Evolutionary conservation across 2,113 vertebrate genomes (phyloP).

Genomic region (Alces alces): DNA sequence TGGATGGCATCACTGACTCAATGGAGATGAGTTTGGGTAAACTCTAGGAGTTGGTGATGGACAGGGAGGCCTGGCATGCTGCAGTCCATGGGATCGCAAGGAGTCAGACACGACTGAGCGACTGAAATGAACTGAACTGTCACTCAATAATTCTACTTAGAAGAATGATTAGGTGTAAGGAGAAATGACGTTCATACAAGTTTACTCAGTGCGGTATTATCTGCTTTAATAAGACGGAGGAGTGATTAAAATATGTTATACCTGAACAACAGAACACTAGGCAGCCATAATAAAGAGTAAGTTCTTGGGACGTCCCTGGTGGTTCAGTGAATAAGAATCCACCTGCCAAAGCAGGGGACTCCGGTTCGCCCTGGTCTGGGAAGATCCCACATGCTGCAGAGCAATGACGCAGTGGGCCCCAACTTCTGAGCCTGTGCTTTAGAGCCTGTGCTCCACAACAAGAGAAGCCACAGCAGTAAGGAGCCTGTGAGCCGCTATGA

Average conservation of each 20-base stretch:
- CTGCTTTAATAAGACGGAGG: not conserved
- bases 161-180: not conserved
- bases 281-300: not conserved
- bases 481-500: not conserved
- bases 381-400: not conserved
- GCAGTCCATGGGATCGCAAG: not conserved
- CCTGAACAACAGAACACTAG: not conserved
- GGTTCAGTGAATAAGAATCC: not conserved
- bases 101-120: not conserved
- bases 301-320: not conserved
- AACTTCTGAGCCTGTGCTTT: not conserved
- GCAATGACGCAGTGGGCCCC: not conserved
- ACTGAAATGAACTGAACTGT: not conserved
- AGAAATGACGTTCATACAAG: not conserved
- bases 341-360: not conserved
- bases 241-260: not conserved
- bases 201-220: not conserved
- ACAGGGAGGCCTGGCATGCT: not conserved
- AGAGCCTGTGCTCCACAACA: not conserved
- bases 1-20: not conserved
- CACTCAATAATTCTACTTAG: not conserved
- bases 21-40: not conserved
- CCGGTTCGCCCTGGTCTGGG: not conserved
- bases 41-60: not conserved
- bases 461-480: not conserved